Evolutionary conservation across 1,140 invertebrate genomes (phyloP), one percentile per base, ranked within the genome.

Genomic region (Heterodera schachtii): DNA sequence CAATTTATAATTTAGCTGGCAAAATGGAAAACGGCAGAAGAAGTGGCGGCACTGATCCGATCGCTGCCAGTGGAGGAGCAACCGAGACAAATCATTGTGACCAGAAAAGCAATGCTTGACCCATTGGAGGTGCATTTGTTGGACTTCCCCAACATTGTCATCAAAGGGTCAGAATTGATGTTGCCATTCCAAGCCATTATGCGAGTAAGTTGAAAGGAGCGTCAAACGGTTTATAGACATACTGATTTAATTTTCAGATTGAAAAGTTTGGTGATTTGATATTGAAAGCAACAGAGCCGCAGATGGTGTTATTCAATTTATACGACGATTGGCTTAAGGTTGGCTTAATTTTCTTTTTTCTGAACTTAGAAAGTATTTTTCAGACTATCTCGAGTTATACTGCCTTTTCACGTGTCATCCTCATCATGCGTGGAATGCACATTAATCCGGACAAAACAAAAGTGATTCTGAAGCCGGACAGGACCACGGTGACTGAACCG

Each of bases 201-300:
- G 2, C 46, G 82, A n/a, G 82, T 98, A 98, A 90, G 91, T 90
- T 13, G n/a, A 64, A 7, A 6, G 0, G 11, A 6, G 0, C 49
- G 49, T 1, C 49, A 11, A 1, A 8, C 49, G 6, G 2, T 6
- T 52, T 52, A 8, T 52, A 11, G 49, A 60, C 77, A 74, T 73
- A 16, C 19, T 84, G 67, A 78, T 84, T 31, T 41, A 16, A 46
- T 46, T 66, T 69, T 66, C 86, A 91, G 88, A 96, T 99, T 43
- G 98, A 99, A 91, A 99, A 99, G 91, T 99, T 99, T 91, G 97
- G 98, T 82, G 97, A 99, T 92, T 91, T 99, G 1, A 99, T 99
- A 90, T 91, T 99, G 11, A 99, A 99, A 91, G 98, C 98, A 2
- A 99, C 96, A 0, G 98, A 99, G 90, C 98, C 98, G 2, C 97